Conservation (phyloP, 1,140 invertebrate species). For the Hycleus phaleratus region DNA sequence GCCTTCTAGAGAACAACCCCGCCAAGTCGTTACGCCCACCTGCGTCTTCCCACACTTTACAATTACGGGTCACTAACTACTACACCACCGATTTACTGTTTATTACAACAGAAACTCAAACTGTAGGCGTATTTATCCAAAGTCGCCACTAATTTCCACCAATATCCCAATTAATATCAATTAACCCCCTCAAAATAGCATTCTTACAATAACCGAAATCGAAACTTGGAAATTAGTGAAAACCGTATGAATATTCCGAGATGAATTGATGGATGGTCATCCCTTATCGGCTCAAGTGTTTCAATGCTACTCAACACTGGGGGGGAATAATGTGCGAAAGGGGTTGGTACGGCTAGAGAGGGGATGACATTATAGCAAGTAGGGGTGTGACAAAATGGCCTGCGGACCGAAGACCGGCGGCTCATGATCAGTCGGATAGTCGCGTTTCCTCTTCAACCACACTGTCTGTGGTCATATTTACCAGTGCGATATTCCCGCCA, state of each 20-base stretch:
- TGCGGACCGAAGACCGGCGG: slow-evolving; percentile 37
- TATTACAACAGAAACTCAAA: slow-evolving; percentile 7
- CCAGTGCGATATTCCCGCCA: background rate
- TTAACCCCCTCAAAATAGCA: too few species aligned
- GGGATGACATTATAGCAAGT: slow-evolving; percentile 36
- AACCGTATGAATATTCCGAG: too few species aligned
- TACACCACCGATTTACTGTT: slow-evolving; percentile 27
- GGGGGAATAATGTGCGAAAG: slow-evolving; percentile 1
- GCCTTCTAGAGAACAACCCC: slow-evolving; percentile 23
- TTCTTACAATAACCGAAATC: too few species aligned
- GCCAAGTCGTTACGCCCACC: slow-evolving; percentile 33
- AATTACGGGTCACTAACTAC: slow-evolving; percentile 34
- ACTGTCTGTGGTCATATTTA: slow-evolving; percentile 4
- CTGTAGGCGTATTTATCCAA: background rate
- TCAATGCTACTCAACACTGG: background rate
- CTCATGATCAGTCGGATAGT: slow-evolving; percentile 35
- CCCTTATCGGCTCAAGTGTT: background rate
- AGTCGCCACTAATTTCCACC: too few species aligned
- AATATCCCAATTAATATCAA: too few species aligned
- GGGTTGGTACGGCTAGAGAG: slow-evolving; percentile 20
- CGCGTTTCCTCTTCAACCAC: slow-evolving; percentile 24
- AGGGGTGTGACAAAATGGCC: slow-evolving; percentile 43
- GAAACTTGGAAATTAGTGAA: too few species aligned
- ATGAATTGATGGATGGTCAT: too few species aligned
- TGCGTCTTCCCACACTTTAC: slow-evolving; percentile 37